Conservation (phyloP, 2,113 vertebrate species). For the Leiothrix lutea region DNA sequence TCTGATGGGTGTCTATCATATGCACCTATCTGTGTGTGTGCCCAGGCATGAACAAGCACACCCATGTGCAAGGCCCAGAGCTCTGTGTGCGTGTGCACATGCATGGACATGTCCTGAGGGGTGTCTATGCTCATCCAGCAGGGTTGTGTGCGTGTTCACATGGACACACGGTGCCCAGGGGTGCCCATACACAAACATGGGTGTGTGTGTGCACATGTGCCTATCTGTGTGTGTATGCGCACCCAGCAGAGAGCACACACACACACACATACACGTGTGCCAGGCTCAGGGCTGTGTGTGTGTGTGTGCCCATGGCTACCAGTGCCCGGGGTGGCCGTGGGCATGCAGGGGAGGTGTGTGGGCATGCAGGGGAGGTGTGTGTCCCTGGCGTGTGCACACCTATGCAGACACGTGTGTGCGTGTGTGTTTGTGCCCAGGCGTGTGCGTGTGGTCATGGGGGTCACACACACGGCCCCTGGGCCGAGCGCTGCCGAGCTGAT, state of each 20-base stretch:
- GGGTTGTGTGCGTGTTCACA: neutral
- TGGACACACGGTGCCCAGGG: rapidly evolving
- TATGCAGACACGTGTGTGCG: rapidly evolving
- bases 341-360: neutral
- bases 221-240: neutral
- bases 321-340: rapidly evolving
- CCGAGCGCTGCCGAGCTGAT: too few species aligned
- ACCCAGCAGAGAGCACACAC: neutral
- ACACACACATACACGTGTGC: neutral
- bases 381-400: neutral
- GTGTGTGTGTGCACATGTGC: neutral
- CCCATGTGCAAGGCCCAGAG: neutral
- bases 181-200: rapidly evolving
- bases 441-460: rapidly evolving
- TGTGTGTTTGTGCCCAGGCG: neutral
- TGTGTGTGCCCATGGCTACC: neutral
- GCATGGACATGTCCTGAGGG: neutral
- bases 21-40: rapidly evolving
- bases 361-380: neutral
- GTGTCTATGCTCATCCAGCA: too few species aligned
- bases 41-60: neutral
- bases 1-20: rapidly evolving
- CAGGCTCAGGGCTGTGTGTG: neutral
- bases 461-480: neutral
- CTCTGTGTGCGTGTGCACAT: neutral